A percentile compares a stretch with the other conserved stretches of the same genome.
phyloP scores from a whole-genome alignment of 1,140 invertebrate species.

The Chironomus tepperi region DNA sequence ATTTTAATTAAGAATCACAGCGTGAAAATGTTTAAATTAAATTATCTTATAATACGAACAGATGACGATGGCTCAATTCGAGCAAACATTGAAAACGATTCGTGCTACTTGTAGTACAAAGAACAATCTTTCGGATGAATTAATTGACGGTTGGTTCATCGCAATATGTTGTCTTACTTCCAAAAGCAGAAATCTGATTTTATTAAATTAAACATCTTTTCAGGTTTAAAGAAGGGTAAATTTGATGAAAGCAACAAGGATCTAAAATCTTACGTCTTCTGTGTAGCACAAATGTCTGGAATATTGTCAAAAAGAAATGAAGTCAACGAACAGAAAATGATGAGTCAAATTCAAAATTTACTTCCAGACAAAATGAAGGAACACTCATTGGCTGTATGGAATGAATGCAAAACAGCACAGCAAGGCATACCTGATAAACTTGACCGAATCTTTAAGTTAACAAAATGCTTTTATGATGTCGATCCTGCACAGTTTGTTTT shows the following conservation, averaged over 20 bases:
- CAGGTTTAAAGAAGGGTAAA: neutral
- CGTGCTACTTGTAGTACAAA: neutral
- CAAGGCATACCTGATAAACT: neutral
- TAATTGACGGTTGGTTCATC: slow-evolving; percentile 15
- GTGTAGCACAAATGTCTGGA: neutral
- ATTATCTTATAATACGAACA: neutral
- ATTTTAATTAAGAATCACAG: slow-evolving; percentile 3
- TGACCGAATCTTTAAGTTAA: neutral
- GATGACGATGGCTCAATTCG: slow-evolving; percentile 12
- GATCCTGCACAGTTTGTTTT: neutral
- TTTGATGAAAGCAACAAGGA: neutral
- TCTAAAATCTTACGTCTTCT: neutral
- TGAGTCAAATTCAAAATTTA: slow-evolving; percentile 14
- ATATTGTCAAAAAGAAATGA: neutral
- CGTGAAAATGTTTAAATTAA: neutral
- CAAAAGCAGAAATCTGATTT: neutral
- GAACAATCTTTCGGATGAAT: neutral
- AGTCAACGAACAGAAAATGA: neutral
- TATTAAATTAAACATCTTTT: neutral
- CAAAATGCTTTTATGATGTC: slow-evolving; percentile 13
- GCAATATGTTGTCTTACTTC: neutral
- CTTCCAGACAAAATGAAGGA: neutral
- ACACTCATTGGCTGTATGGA: neutral
- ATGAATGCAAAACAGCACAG: neutral
- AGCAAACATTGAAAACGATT: neutral